phyloP scores from a whole-genome alignment of 2,888 invertebrate genomes.

The Chalcosyrphus nemorum region DNA sequence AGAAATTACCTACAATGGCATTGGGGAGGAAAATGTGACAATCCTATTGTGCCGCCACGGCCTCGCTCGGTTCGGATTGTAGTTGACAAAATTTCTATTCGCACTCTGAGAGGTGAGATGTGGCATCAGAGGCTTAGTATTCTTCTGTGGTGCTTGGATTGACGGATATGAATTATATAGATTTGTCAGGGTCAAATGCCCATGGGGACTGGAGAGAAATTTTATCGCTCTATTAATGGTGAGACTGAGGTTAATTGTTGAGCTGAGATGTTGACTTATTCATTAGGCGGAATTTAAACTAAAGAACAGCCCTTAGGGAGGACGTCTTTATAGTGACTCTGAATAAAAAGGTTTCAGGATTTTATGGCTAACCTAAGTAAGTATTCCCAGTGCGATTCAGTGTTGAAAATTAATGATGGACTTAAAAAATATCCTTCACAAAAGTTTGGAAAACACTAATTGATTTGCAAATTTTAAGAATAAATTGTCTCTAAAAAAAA shows the following conservation, averaged over 20 bases:
- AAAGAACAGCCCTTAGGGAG: not conserved
- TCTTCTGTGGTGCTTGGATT: constrained; percentile 31
- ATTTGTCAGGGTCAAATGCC: constrained; percentile 53
- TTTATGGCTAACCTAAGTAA: constrained; percentile 11
- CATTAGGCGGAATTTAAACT: not conserved
- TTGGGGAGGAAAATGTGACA: constrained; percentile 29
- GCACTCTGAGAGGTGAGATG: constrained; percentile 11
- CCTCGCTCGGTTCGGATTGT: not conserved
- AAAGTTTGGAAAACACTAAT: too few relatives aligned
- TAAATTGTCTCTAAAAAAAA: too few relatives aligned
- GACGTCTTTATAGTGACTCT: not conserved
- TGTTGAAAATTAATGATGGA: too few relatives aligned
- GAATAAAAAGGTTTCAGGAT: not conserved
- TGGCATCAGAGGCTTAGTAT: constrained; percentile 44
- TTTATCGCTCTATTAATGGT: constrained; percentile 11
- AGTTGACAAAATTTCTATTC: constrained; percentile 43
- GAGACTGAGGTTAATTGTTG: constrained; percentile 2
- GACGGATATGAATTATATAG: constrained; percentile 41
- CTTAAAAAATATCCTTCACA: too few relatives aligned
- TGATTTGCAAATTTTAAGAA: too few relatives aligned
- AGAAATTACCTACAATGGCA: constrained; percentile 4
- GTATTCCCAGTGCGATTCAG: not conserved
- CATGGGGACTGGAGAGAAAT: constrained; percentile 2
- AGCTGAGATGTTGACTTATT: not conserved
- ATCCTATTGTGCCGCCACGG: constrained; percentile 17